Conservation (phyloP, 2,113 vertebrate species). For the Ictidomys tridecemlineatus region DNA sequence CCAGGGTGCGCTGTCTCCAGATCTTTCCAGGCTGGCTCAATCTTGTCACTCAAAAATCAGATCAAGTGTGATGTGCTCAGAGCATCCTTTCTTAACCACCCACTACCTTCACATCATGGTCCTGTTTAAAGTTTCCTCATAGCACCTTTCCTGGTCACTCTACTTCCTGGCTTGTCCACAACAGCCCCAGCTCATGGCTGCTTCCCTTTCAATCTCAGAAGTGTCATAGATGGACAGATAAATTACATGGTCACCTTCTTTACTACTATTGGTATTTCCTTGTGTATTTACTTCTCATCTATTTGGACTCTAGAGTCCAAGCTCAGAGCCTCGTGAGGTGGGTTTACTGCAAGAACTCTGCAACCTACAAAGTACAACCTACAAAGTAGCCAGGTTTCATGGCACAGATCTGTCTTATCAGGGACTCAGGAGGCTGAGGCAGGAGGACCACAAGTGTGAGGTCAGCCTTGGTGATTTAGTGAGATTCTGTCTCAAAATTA, state of each 20-base stretch:
- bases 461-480: too few relatives aligned
- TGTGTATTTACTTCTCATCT: background rate
- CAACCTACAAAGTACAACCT: background rate
- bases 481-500: too few relatives aligned
- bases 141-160: background rate
- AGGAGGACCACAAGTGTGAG: too few relatives aligned
- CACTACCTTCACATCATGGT: background rate
- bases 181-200: background rate
- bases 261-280: conserved; percentile 25
- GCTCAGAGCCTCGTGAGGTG: background rate
- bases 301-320: background rate
- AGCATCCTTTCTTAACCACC: background rate
- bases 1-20: background rate
- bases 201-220: background rate
- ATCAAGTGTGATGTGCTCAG: background rate
- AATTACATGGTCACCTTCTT: background rate
- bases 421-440: too few relatives aligned
- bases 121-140: background rate
- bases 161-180: background rate
- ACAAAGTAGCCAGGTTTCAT: background rate
- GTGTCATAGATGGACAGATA: background rate
- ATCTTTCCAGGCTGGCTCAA: background rate
- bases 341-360: background rate
- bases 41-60: background rate
- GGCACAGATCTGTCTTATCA: too few relatives aligned